Base-by-base conservation (phyloP, 2,888 invertebrate genomes). In the Erebia palarica region DNA sequence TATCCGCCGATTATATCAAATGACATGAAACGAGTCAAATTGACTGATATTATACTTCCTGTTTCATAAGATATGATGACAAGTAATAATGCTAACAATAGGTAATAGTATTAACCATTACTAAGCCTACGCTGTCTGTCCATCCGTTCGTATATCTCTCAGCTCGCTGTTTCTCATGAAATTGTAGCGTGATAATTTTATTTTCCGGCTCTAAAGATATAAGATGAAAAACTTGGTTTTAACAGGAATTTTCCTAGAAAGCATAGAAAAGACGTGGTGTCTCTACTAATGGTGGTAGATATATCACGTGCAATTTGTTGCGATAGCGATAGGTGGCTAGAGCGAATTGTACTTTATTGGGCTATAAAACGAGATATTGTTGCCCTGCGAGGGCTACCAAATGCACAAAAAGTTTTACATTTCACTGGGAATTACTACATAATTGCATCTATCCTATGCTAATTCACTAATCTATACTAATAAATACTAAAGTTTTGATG, bases 231-330 rank as follows among this genome's bases (percentile, higher is more conserved):
- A 18, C 42, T 49, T 10, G 11, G 0, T 11, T 47, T 47, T 13
- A 47, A 13, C 13, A 0, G 13, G 49, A 14, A 14, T 14, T 18
- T 18, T 18, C 18, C 55, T 18, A 55, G 9, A 18, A 55, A 55
- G 2, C 10, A 10, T 5, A 1, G 3, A 18, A 55, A 18, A 55
- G 2, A n/a, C n/a, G n/a, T 81, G 79, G 81, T 47, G 77, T 76
- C 80, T 76, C 67, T 76, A 81, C 75, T 82, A 84, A 81, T 82
- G 83, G 85, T 81, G 78, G 74, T 82, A 83, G 86, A 91, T 92
- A 89, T 86, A 90, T 91, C 90, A 89, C 87, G 82, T 83, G 89
- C 91, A 91, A 91, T 91, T 92, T 92, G 91, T 92, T 84, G 89
- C 90, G 89, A 90, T 89, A 87, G 87, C 87, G 80, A 82, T 81